Base-by-base conservation (phyloP, 2,888 invertebrate genomes). In the Trichopoda pennipes region DNA sequence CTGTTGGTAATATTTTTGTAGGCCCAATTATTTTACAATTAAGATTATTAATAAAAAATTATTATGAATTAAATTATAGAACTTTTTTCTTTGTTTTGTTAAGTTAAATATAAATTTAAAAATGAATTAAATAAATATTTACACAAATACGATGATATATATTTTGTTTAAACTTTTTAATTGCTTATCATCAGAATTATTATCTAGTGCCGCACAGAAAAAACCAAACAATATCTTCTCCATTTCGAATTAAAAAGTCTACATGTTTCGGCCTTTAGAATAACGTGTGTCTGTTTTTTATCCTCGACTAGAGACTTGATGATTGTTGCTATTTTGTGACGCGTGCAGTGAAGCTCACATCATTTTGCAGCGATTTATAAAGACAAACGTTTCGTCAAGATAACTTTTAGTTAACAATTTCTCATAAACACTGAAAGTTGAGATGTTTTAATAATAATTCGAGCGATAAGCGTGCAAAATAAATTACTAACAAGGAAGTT, bases 341-440 rank as follows among this genome's bases (percentile, higher is more conserved):
- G 35, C 56, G 35, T 42, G 19, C 1, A n/a, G 16, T 32, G 21
- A n/a, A 6, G 28, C 28, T 28, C 7, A 64, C 47, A 64, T 49
- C 35, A 47, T 8, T 32, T 42, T 42, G 53, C 68, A 56, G 61
- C 70, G 53, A 72, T 84, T 85, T 84, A 84, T 83, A 85, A 85
- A 85, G 83, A 42, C 60, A 55, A 51, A 23, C 35, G 23, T 61
- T 68, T 61, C 55, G 55, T 66, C 55, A 64, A 77, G 75, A 77
- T 60, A 68, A 58, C 38, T 74, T 82, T 84, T 84, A 85, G 84
- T 85, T 75, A 58, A 76, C 66, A 68, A 47, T 74, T 81, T 75
- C 70, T 21, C 69, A 77, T 74, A 80, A 81, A 38, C 75, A 77
- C 73, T 73, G 58, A 35, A 73, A 80, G 80, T 84, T 76, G 64